Base-by-base conservation (phyloP, 2,797 vertebrate genomes). In the Sorex maritimensis region DNA sequence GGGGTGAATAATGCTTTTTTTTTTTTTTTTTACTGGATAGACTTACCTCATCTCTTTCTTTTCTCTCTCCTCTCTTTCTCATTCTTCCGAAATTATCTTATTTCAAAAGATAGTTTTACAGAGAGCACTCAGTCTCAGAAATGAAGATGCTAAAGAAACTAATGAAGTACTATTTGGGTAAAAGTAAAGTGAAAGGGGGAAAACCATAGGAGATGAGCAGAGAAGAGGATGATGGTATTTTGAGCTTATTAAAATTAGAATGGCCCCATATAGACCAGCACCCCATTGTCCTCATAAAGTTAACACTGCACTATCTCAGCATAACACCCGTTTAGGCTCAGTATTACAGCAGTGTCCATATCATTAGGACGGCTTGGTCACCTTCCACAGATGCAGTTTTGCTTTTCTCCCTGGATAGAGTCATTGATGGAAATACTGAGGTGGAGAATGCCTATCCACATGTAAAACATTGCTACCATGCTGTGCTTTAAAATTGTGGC, bases 401-500 rank as follows among this genome's bases (percentile, higher is more conserved):
- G 80, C 58, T 1, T 75, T 95, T 95, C 92, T 49, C 73, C 83
- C 41, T 14, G 55, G 26, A 68, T 49, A 1, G 0, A 58, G 65
- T 74, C 49, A 86, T 92, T 95, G 74, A 87, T 94, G 41, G 2
- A 24, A 80, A n/a, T 89, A 3, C 77, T 87, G 61, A n/a, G 87
- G 77, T 58, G 78, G 46, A 88, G 24, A 92, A 63, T 67, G 3
- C 6, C 89, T 96, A 6, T 12, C 69, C 3, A 46, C 13, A 44
- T 34, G 14, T 2, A 89, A 49, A 91, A 21, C 38, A 10, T 0
- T 94, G 61, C 28, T 94, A 6, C 91, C 84, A 81, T 38, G 17
- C 74, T 96, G 49, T 55, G 74, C 85, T 96, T 95, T 87, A 95
- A 81, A 94, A 91, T 67, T 83, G 3, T 93, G 93, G 52, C 94